Evolutionary conservation across 2,888 invertebrate species (phyloP), one percentile per base, ranked within the genome.

Genomic region (Pterostichus niger): DNA sequence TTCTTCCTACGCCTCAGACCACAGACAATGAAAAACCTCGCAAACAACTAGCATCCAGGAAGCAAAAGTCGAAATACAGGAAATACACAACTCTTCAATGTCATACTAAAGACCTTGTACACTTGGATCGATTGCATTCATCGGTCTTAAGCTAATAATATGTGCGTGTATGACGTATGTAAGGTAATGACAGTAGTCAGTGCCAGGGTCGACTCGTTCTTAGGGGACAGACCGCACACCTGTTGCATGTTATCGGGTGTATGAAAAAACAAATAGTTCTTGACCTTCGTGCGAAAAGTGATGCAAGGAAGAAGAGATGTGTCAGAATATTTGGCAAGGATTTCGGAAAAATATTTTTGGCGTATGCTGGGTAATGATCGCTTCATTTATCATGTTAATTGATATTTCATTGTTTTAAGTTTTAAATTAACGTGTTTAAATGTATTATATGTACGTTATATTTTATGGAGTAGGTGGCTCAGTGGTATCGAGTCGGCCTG

Each of bases 171-270:
- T 54, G 54, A 54, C 54, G 54, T 54, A 59, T 0, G 59, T n/a
- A 6, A 59, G 31, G 49, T 49, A 59, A 59, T 17, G 11, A 0
- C 17, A 54, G 0, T 54, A n/a, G 24, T 52, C 52, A 76, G 52
- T 76, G 76, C 49, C 76, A 76, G 52, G 76, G 76, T 49, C 54
- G 54, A 52, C 6, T 54, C 33, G 35, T 52, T 49, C 7, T 54
- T 31, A 76, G n/a, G 54, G 13, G 24, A 10, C 49, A 49, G 49
- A n/a, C n/a, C 11, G 13, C 75, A 52, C 10, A 54, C 77, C 77
- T 77, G 54, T 77, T 77, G 77, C 54, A 77, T 77, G 54, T 15
- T 33, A 44, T 15, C 49, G 31, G 33, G 35, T 11, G 10, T 10
- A 76, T 76, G n/a, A 52, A 5, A 24, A 75, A 44, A 35, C n/a